phyloP scores from a whole-genome alignment of 2,113 vertebrate species.

The Rhadina sibilatrix region DNA sequence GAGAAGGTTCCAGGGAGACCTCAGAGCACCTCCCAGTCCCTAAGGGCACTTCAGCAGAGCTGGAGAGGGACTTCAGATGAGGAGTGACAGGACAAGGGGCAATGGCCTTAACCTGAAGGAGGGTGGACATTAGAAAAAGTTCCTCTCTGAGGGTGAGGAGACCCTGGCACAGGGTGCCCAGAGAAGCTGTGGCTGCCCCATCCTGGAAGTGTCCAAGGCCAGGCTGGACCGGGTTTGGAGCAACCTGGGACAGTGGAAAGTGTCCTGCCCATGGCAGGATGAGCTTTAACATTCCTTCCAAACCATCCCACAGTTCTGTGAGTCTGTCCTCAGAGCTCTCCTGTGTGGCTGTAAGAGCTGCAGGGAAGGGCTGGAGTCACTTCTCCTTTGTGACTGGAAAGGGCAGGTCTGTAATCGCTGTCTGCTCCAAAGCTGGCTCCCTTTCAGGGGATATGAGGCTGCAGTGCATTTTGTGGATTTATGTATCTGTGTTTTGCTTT shows the following conservation, averaged over 20 bases:
- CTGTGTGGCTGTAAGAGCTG: not conserved
- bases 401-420: not conserved
- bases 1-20: not conserved
- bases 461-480: not conserved
- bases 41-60: not conserved
- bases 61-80: not conserved
- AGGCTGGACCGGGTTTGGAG: not conserved
- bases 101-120: not conserved
- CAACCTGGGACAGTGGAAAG: not conserved
- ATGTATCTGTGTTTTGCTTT: not conserved
- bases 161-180: not conserved
- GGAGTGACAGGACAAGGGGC: not conserved
- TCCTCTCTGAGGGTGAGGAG: not conserved
- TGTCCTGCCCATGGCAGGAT: not conserved
- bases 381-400: not conserved
- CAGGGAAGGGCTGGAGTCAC: not conserved
- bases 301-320: not conserved
- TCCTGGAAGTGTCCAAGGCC: not conserved
- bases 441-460: not conserved
- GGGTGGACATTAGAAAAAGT: not conserved
- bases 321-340: not conserved
- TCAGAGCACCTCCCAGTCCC: not conserved
- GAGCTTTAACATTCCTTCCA: not conserved
- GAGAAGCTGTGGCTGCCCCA: not conserved
- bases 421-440: not conserved